Conservation (phyloP, 2,113 vertebrate species). For the Peromyscus maniculatus region DNA sequence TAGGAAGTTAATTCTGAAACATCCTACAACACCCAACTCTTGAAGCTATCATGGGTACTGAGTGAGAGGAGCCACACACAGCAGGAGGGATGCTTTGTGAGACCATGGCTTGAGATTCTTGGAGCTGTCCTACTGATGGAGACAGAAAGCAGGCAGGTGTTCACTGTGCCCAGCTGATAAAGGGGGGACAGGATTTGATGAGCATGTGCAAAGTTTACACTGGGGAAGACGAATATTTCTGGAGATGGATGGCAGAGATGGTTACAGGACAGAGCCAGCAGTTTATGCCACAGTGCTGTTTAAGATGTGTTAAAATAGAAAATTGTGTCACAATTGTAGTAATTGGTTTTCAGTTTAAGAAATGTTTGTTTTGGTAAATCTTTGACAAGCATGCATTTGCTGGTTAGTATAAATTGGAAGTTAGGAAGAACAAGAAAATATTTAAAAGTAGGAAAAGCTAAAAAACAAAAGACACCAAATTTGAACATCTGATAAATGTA, state of each 20-base stretch:
- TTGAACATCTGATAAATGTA: neutral
- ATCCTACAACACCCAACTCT: neutral
- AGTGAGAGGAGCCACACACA: neutral
- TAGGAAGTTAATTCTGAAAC: neutral
- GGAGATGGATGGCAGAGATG: neutral
- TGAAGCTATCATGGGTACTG: neutral
- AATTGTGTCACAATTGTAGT: neutral
- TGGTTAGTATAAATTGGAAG: neutral
- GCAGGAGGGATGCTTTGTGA: neutral
- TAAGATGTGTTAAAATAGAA: neutral
- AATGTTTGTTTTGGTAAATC: neutral
- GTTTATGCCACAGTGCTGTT: neutral
- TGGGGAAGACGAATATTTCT: neutral
- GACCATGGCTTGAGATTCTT: neutral
- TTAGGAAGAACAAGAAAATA: neutral
- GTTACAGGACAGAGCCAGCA: neutral
- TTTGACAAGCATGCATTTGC: neutral
- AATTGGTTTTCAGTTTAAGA: neutral
- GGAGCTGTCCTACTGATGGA: neutral
- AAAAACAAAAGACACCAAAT: neutral
- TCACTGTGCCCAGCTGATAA: accelerated
- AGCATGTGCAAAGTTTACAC: neutral
- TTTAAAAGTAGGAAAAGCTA: neutral
- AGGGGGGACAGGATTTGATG: accelerated
- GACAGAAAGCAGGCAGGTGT: neutral